Conservation (phyloP, 2,113 vertebrate species). For the Felis chaus region DNA sequence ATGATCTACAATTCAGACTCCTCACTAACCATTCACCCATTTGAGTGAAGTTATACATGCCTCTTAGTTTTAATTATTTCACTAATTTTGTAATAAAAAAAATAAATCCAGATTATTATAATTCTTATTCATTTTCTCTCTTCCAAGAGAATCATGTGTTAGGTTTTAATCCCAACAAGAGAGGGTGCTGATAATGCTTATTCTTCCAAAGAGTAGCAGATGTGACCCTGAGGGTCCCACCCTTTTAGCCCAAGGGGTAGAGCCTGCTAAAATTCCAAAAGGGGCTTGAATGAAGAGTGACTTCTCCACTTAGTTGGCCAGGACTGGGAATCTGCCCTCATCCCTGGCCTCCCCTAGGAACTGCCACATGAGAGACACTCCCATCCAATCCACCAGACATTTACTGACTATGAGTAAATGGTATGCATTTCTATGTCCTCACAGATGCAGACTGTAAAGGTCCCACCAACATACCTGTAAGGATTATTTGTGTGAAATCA, state of each 20-base stretch:
- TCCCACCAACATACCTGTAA: neutral
- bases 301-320: neutral
- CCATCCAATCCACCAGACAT: neutral
- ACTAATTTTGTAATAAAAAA: conserved; percentile 32
- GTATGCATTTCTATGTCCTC: neutral
- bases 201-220: neutral
- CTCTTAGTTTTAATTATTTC: neutral
- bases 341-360: neutral
- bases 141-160: neutral
- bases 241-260: neutral
- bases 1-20: neutral
- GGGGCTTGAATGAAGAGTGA: neutral
- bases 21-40: neutral
- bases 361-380: neutral
- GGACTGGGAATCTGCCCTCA: neutral
- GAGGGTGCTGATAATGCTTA: neutral
- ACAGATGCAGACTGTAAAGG: neutral
- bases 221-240: neutral
- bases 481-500: neutral
- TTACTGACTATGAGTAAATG: neutral
- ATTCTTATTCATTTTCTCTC: neutral
- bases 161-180: neutral
- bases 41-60: neutral
- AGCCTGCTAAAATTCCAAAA: neutral
- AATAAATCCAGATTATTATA: neutral